These are phyloP conservation scores for Phyllotis vaccarum DNA, from an alignment of 2,797 vertebrate species.

Conservation along the genomic window DNA sequence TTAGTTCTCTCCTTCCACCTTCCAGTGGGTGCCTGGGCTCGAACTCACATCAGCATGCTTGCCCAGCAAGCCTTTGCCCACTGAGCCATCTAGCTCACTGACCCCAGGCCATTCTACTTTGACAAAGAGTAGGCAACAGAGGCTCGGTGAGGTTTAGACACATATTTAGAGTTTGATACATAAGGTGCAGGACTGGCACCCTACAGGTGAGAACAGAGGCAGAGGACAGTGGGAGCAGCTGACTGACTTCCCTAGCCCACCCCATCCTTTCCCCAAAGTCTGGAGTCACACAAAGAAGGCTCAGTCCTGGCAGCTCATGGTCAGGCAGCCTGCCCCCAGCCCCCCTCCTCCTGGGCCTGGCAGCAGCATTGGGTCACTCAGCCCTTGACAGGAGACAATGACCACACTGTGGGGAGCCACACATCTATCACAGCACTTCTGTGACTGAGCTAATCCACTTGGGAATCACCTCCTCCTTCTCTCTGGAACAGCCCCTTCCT, in stretches of 20 bases:
- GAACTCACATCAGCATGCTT: neutral
- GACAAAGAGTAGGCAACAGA: neutral
- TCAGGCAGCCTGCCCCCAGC: conserved; percentile 64
- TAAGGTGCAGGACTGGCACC: neutral
- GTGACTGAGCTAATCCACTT: conserved; percentile 60
- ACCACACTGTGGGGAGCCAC: conserved; percentile 78
- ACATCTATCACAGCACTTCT: neutral
- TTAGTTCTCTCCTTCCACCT: neutral
- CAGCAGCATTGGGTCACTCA: conserved; percentile 79
- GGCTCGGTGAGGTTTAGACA: neutral
- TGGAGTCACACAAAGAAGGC: conserved; percentile 75
- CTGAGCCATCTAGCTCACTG: neutral
- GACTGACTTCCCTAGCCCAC: conserved; percentile 26
- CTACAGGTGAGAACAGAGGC: neutral
- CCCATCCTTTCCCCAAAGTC: conserved; percentile 58
- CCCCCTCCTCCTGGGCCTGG: conserved; percentile 54
- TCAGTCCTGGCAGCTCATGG: conserved; percentile 73
- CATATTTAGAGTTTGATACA: neutral
- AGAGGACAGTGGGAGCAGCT: conserved; percentile 37
- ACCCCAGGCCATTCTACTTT: neutral
- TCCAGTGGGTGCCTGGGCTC: neutral
- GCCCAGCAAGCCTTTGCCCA: neutral
- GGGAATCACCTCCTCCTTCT: conserved; percentile 77
- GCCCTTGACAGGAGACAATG: conserved; percentile 78
- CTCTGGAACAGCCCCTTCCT: conserved; percentile 63